A percentile compares a stretch with the other conserved stretches of the same genome.
phyloP scores from a whole-genome alignment of 2,797 vertebrate species.

The Catharus ustulatus region DNA sequence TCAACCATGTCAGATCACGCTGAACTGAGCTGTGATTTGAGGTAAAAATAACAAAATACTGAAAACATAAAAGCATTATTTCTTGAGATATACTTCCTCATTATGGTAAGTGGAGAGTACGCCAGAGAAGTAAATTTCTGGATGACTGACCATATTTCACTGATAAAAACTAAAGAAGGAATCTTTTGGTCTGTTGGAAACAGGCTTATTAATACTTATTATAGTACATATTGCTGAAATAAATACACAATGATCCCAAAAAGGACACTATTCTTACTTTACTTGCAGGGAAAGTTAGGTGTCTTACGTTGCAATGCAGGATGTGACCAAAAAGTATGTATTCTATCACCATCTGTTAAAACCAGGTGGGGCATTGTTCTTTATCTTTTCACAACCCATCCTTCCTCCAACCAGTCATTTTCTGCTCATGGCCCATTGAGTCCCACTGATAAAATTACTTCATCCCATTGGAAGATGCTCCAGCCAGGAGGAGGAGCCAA shows the following conservation, averaged over 20 bases:
- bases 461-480: too few species aligned
- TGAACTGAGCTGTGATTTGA: slow-evolving; percentile 62
- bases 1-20: slow-evolving; percentile 49
- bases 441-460: too few species aligned
- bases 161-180: slow-evolving; percentile 17
- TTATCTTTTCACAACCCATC: too few species aligned
- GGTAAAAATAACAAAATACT: slow-evolving; percentile 62
- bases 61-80: slow-evolving; percentile 58
- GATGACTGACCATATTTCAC: slow-evolving; percentile 22
- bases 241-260: neutral
- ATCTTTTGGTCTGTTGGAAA: neutral
- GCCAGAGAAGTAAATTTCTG: slow-evolving; percentile 46
- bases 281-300: neutral
- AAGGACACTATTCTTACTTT: neutral
- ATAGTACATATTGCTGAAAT: neutral
- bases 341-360: too few species aligned
- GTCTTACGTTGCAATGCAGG: too few species aligned
- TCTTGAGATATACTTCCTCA: slow-evolving; percentile 41
- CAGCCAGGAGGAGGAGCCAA: too few species aligned
- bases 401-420: too few species aligned
- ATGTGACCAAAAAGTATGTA: too few species aligned
- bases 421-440: too few species aligned
- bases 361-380: too few species aligned
- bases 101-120: slow-evolving; percentile 15
- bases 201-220: neutral